These are phyloP conservation scores for Eira barbara DNA, from an alignment of 2,113 vertebrate genomes.

Conservation along the genomic window DNA sequence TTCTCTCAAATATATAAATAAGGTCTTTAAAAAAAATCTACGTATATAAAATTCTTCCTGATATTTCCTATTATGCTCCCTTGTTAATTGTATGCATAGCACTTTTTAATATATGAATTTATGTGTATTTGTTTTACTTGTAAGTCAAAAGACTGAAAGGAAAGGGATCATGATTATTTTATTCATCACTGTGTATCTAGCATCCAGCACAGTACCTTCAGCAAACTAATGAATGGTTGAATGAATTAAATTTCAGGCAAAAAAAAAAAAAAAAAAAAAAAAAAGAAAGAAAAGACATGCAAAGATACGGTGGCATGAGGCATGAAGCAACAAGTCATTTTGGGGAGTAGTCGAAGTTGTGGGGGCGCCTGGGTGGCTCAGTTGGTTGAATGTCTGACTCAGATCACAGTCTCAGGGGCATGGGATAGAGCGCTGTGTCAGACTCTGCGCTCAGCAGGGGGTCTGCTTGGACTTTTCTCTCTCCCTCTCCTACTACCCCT, in stretches of 20 bases:
- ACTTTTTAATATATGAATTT: not conserved
- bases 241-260: not conserved
- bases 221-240: not conserved
- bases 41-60: not conserved
- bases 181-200: not conserved
- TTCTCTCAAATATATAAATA: too few relatives aligned
- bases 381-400: not conserved
- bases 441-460: not conserved
- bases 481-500: not conserved
- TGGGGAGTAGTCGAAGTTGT: not conserved
- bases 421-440: not conserved
- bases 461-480: not conserved
- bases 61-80: not conserved
- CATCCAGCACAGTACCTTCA: not conserved
- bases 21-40: not conserved
- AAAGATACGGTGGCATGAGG: not conserved
- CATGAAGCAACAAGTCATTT: not conserved
- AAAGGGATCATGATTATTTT: not conserved
- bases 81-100: not conserved
- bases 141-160: not conserved
- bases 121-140: not conserved
- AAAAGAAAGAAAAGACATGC: not conserved
- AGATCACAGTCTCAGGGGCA: not conserved
- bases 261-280: not conserved
- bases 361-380: not conserved